phyloP scores from a whole-genome alignment of 1,140 invertebrate genomes.

The Drosophila nikananu region DNA sequence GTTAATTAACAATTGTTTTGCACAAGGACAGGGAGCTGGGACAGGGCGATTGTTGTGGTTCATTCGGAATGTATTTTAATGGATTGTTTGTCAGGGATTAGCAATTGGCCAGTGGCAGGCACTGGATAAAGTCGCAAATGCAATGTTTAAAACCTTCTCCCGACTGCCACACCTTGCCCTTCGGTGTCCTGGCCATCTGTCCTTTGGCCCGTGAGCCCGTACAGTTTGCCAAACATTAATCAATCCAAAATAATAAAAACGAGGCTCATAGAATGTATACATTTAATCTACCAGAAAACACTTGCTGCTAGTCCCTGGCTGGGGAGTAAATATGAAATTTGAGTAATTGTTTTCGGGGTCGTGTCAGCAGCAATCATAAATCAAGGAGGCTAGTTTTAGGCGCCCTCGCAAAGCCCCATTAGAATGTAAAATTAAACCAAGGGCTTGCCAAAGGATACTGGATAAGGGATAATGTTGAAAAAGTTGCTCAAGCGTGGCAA shows the following conservation, averaged over 20 bases:
- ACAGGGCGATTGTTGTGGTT: slow-evolving; percentile 37
- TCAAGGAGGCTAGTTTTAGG: slow-evolving; percentile 76
- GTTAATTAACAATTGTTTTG: slow-evolving; percentile 70
- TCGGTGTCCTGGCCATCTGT: slow-evolving; percentile 1
- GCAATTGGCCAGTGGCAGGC: slow-evolving; percentile 22
- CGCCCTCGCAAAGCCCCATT: slow-evolving; percentile 65
- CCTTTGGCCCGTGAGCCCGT: slow-evolving; percentile 17
- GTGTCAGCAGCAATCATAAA: slow-evolving; percentile 72
- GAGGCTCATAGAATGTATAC: slow-evolving; percentile 61
- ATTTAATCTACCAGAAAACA: slow-evolving; percentile 79
- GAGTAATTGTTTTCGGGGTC: slow-evolving; percentile 79
- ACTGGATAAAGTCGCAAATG: slow-evolving; percentile 24
- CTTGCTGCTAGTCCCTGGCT: slow-evolving; percentile 34
- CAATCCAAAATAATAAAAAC: slow-evolving; percentile 59
- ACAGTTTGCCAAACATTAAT: slow-evolving; percentile 67
- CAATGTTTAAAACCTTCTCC: slow-evolving; percentile 25
- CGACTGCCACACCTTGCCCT: neutral
- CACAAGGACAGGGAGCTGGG: neutral
- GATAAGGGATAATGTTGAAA: slow-evolving; percentile 17
- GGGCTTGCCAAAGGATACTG: slow-evolving; percentile 22
- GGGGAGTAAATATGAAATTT: slow-evolving; percentile 74
- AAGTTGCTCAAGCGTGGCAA: slow-evolving; percentile 38
- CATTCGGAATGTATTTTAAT: slow-evolving; percentile 43
- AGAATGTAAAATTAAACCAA: slow-evolving; percentile 78
- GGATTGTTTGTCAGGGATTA: slow-evolving; percentile 48